Evolutionary conservation across 1,140 invertebrate species (phyloP).

Genomic region (Ooceraea biroi): DNA sequence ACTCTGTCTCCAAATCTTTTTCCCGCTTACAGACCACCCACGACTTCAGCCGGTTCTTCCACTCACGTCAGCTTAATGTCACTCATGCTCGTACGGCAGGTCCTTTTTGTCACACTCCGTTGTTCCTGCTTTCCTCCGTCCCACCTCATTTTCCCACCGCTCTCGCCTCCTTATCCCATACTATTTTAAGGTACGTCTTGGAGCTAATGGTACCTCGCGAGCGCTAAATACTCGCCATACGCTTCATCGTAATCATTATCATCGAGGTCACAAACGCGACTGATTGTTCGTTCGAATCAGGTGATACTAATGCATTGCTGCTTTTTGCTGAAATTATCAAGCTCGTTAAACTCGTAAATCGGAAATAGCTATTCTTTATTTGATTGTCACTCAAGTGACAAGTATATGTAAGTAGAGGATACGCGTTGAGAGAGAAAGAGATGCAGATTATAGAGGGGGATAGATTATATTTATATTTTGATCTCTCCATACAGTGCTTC

Average conservation of each 20-base stretch:
- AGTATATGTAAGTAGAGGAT: too few species aligned
- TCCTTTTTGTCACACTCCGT: constrained; percentile 68
- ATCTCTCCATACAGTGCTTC: too few species aligned
- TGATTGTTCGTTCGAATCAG: constrained; percentile 16
- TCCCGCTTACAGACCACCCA: constrained; percentile 68
- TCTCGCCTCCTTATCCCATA: constrained; percentile 25
- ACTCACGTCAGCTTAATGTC: constrained; percentile 77
- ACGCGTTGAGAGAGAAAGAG: too few species aligned
- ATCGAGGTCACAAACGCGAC: constrained; percentile 16
- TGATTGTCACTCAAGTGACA: too few species aligned
- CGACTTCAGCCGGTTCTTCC: constrained; percentile 68
- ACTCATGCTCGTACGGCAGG: constrained; percentile 66
- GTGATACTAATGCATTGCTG: not conserved
- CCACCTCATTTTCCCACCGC: constrained; percentile 5
- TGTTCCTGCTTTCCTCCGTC: constrained; percentile 3
- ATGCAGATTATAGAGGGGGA: too few species aligned
- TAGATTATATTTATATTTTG: too few species aligned
- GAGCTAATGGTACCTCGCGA: not conserved
- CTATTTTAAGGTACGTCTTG: constrained; percentile 36
- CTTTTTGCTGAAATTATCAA: not conserved
- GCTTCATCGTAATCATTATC: constrained; percentile 13
- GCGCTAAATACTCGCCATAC: not conserved
- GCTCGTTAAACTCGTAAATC: too few species aligned
- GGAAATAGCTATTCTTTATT: too few species aligned
- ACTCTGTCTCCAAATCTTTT: constrained; percentile 16